Conservation (phyloP, 2,797 vertebrate species). For the Onychomys leucogaster region DNA sequence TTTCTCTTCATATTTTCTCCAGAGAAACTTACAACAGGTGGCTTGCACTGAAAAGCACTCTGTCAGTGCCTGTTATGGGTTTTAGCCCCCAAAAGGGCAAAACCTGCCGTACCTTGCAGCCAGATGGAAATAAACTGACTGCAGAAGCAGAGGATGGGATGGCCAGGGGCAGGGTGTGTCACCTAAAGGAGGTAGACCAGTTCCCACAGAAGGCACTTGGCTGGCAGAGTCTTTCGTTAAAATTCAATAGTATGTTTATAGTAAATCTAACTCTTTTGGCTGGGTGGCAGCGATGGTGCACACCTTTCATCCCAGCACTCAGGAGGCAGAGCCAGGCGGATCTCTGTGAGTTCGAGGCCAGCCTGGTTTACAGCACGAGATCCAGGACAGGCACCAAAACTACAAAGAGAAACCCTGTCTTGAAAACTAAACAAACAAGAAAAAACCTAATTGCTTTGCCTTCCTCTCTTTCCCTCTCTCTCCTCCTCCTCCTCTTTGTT, state of each 20-base stretch:
- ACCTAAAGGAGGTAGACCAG: neutral
- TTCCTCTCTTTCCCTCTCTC: neutral
- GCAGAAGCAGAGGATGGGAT: neutral
- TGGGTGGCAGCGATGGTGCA: no score
- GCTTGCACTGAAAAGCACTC: neutral
- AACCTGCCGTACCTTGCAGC: neutral
- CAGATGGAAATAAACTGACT: neutral
- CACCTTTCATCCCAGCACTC: no score
- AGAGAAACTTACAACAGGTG: conserved; percentile 3
- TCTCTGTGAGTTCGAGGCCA: no score
- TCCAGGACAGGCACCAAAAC: no score
- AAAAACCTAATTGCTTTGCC: neutral
- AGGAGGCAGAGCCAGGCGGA: no score
- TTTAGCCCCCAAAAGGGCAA: conserved; percentile 2
- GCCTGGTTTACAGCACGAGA: no score
- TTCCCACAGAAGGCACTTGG: neutral
- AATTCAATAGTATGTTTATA: neutral
- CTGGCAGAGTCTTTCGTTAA: neutral
- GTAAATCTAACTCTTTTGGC: neutral
- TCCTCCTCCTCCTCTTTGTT: neutral
- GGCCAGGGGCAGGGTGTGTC: neutral
- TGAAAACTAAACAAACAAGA: no score
- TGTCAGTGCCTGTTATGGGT: neutral
- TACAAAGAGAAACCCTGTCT: no score
- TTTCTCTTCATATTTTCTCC: conserved; percentile 43